A percentile compares a stretch with the other conserved stretches of the same genome.
phyloP scores from a whole-genome alignment of 2,888 invertebrate genomes.

The Hylaea fasciaria region DNA sequence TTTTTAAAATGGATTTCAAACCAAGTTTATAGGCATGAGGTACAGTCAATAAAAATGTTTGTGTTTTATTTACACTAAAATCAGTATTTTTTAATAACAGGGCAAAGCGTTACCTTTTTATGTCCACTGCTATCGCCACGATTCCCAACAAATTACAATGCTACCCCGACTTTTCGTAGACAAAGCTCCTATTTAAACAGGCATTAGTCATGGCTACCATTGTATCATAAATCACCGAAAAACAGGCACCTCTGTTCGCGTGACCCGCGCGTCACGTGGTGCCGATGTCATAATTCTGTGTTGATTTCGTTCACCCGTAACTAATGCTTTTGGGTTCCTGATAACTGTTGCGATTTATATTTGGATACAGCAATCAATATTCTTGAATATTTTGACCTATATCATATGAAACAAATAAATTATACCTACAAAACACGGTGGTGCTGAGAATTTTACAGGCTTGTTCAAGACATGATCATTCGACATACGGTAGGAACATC shows the following conservation, averaged over 20 bases:
- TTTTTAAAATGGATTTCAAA: no score
- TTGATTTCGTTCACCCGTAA: constrained; percentile 72
- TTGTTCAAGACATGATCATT: no score
- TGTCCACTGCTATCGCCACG: constrained; percentile 9
- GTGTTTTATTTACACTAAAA: no score
- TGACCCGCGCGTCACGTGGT: constrained; percentile 61
- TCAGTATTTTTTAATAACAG: no score
- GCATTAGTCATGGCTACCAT: constrained; percentile 75
- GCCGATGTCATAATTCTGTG: constrained; percentile 81
- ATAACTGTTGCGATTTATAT: constrained; percentile 60
- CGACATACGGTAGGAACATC: no score
- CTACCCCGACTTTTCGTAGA: constrained; percentile 53
- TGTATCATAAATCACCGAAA: constrained; percentile 80
- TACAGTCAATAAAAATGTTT: no score
- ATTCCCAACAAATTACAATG: constrained; percentile 45
- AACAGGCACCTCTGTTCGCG: constrained; percentile 65
- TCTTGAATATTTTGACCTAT: constrained; percentile 19
- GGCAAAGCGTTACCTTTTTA: no score
- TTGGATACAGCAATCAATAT: constrained; percentile 32
- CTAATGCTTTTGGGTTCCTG: constrained; percentile 66
- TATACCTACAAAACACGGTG: neutral
- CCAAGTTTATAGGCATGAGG: no score
- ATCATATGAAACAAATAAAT: neutral
- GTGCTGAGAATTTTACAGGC: no score
- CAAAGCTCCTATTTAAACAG: constrained; percentile 61